Percentiles rank a stretch among this genome's conserved stretches.
These are phyloP conservation scores for Plectrocnemia conspersa DNA, from an alignment of 1,140 invertebrate genomes.

Conservation along the genomic window DNA sequence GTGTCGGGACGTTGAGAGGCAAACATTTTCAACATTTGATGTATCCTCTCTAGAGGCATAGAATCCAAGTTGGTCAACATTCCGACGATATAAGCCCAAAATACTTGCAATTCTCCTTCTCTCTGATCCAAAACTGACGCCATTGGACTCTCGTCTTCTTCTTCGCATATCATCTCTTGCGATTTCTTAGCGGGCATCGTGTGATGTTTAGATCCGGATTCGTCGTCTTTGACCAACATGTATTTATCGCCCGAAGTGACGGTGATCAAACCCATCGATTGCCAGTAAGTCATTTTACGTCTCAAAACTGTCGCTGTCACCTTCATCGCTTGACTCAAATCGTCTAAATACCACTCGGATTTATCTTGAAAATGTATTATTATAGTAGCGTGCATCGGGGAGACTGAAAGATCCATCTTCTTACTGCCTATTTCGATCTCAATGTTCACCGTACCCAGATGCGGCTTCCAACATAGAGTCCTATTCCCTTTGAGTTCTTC, in stretches of 20 bases:
- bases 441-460: slow-evolving; percentile 86
- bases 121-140: slow-evolving; percentile 88
- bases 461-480: slow-evolving; percentile 90
- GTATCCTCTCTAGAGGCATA: slow-evolving; percentile 87
- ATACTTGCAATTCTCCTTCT: slow-evolving; percentile 90
- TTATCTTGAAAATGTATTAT: slow-evolving; percentile 93
- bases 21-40: slow-evolving; percentile 97
- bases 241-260: slow-evolving; percentile 74
- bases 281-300: slow-evolving; percentile 87
- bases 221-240: slow-evolving; percentile 66
- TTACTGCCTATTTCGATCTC: slow-evolving; percentile 85
- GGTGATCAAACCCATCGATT: slow-evolving; percentile 76
- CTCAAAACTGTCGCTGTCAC: slow-evolving; percentile 76
- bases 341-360: slow-evolving; percentile 76
- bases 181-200: slow-evolving; percentile 41
- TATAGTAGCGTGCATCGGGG: slow-evolving; percentile 90
- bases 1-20: slow-evolving; percentile 79
- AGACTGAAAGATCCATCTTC: slow-evolving; percentile 77
- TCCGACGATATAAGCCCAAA: slow-evolving; percentile 95
- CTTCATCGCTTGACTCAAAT: slow-evolving; percentile 77
- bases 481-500: slow-evolving; percentile 91
- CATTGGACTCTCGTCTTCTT: slow-evolving; percentile 93
- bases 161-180: slow-evolving; percentile 73
- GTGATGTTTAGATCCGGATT: slow-evolving; percentile 42
- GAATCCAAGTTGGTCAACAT: slow-evolving; percentile 95